A percentile compares a stretch with the other conserved stretches of the same genome.
phyloP scores from a whole-genome alignment of 2,113 vertebrate genomes.

The Megaptera novaeangliae region DNA sequence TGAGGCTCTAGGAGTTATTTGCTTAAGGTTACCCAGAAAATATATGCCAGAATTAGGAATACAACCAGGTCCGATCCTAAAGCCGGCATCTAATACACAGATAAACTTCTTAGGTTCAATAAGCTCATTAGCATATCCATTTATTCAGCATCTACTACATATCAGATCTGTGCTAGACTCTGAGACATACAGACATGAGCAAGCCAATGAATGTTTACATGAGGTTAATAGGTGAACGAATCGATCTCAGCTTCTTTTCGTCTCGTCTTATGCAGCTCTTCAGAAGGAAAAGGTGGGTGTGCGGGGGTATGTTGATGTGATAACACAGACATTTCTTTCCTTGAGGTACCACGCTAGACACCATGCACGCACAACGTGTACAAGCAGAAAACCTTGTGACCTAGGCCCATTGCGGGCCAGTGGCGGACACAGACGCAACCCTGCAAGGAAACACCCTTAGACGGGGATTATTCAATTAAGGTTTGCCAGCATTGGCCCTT shows the following conservation, averaged over 20 bases:
- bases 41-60: neutral
- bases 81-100: neutral
- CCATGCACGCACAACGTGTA: neutral
- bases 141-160: neutral
- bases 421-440: neutral
- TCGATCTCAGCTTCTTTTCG: neutral
- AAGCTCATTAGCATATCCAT: neutral
- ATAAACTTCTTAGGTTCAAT: neutral
- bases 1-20: neutral
- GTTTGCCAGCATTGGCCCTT: neutral
- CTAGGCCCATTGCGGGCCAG: neutral
- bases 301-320: neutral
- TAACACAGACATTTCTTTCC: neutral
- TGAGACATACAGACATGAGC: neutral
- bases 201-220: neutral
- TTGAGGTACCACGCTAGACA: neutral
- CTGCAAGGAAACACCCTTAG: neutral
- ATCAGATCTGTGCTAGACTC: neutral
- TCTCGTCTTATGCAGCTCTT: neutral
- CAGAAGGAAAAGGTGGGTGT: neutral
- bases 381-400: neutral
- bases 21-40: neutral
- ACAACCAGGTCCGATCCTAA: neutral
- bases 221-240: neutral
- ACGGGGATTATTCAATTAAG: conserved; percentile 38